Evolutionary conservation across 2,113 vertebrate species (phyloP).

Genomic region (Rhinichthys klamathensis): DNA sequence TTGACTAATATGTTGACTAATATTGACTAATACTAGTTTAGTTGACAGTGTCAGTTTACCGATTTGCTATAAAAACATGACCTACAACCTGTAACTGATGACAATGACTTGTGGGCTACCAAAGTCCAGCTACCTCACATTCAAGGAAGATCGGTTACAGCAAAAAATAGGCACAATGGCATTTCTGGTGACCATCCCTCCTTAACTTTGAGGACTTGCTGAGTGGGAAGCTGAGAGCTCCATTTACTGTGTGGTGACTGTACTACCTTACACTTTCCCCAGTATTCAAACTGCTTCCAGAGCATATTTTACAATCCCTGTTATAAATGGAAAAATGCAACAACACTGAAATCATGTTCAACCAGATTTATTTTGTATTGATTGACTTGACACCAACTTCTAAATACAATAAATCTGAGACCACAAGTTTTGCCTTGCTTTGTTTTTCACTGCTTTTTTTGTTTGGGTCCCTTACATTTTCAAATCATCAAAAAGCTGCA

Average conservation of each 20-base stretch:
- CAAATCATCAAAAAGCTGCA: background rate
- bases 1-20: background rate
- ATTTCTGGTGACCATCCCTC: conserved; percentile 1
- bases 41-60: background rate
- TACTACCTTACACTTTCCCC: conserved; percentile 24
- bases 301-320: conserved; percentile 38
- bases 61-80: background rate
- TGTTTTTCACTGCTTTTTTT: conserved; percentile 7
- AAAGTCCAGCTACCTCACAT: conserved; percentile 29
- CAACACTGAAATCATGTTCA: conserved; percentile 52
- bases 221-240: conserved; percentile 40
- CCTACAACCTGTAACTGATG: background rate
- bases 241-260: conserved; percentile 26
- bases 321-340: conserved; percentile 21
- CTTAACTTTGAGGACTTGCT: conserved; percentile 33
- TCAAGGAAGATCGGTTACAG: conserved; percentile 29
- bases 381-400: conserved; percentile 42
- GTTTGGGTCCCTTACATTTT: background rate
- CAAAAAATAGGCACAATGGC: background rate
- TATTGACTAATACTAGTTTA: too few species aligned
- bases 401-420: conserved; percentile 71
- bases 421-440: conserved; percentile 41
- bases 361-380: conserved; percentile 69
- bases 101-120: background rate
- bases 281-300: conserved; percentile 22